phyloP scores from a whole-genome alignment of 1,140 invertebrate species.

The Sinonovacula constricta region DNA sequence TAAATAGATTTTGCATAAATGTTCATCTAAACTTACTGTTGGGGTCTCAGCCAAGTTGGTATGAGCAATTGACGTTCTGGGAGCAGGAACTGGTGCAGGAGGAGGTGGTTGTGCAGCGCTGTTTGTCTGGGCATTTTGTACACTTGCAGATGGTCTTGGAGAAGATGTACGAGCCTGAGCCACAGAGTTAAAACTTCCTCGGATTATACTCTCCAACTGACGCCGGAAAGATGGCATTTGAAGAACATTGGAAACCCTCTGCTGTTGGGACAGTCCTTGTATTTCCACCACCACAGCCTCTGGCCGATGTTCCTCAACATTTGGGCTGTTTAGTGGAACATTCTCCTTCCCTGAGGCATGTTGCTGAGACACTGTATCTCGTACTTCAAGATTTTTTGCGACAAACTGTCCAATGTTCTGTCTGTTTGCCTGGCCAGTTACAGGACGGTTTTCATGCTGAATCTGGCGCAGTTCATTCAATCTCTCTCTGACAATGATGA shows the following conservation, averaged over 20 bases:
- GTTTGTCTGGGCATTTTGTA: background rate
- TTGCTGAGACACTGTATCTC: conserved; percentile 35
- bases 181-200: conserved; percentile 60
- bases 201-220: conserved; percentile 66
- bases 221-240: conserved; percentile 63
- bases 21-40: no score
- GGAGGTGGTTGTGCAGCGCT: background rate
- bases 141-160: background rate
- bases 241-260: conserved; percentile 67
- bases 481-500: conserved; percentile 62
- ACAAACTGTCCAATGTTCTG: conserved; percentile 68
- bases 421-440: conserved; percentile 67
- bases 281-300: conserved; percentile 72
- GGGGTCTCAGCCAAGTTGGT: no score
- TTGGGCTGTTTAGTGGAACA: conserved; percentile 58
- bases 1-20: no score
- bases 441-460: conserved; percentile 66
- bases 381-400: conserved; percentile 53
- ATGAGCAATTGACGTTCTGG: no score
- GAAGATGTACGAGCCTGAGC: conserved; percentile 8
- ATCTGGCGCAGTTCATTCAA: conserved; percentile 68
- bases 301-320: conserved; percentile 69
- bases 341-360: conserved; percentile 57
- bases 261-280: conserved; percentile 64
- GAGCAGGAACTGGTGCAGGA: background rate